These are phyloP conservation scores for Cryptosula pallasiana DNA, from an alignment of 2,888 invertebrate genomes.

Conservation along the genomic window DNA sequence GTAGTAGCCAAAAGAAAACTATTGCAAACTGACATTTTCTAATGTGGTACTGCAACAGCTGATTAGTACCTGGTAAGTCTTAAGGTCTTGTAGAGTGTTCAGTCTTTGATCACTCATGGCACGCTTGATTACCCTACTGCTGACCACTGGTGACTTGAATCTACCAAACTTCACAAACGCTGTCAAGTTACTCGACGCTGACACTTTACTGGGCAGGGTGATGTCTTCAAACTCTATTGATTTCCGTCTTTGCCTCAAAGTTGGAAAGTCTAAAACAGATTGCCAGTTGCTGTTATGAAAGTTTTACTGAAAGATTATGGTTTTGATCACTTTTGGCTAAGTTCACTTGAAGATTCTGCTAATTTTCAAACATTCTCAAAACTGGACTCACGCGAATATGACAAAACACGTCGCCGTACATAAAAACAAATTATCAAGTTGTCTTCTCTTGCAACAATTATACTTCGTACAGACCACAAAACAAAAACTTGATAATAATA, in stretches of 20 bases:
- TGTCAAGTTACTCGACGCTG: background rate
- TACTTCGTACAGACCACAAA: background rate
- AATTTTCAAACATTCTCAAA: too few species aligned
- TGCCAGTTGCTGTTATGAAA: too few species aligned
- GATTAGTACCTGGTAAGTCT: slow-evolving; percentile 2
- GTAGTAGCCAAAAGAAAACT: too few species aligned
- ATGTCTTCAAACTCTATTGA: slow-evolving; percentile 20
- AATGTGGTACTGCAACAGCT: too few species aligned
- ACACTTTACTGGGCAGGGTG: background rate
- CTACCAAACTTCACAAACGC: background rate
- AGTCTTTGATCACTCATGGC: slow-evolving; percentile 18
- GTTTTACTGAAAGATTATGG: too few species aligned
- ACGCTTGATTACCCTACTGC: background rate
- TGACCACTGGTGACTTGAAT: background rate
- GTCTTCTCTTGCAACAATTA: too few species aligned
- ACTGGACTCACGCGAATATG: too few species aligned
- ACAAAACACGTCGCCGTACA: too few species aligned
- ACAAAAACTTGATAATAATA: background rate
- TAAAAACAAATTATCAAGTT: too few species aligned
- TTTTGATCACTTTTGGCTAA: too few species aligned
- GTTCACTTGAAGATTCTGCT: too few species aligned
- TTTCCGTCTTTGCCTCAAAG: background rate
- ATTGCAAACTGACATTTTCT: too few species aligned
- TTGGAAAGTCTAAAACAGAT: slow-evolving; percentile 15
- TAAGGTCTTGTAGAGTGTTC: slow-evolving; percentile 6